Base-by-base conservation (phyloP, 2,888 invertebrate genomes). In the Tenthredo amoena region DNA sequence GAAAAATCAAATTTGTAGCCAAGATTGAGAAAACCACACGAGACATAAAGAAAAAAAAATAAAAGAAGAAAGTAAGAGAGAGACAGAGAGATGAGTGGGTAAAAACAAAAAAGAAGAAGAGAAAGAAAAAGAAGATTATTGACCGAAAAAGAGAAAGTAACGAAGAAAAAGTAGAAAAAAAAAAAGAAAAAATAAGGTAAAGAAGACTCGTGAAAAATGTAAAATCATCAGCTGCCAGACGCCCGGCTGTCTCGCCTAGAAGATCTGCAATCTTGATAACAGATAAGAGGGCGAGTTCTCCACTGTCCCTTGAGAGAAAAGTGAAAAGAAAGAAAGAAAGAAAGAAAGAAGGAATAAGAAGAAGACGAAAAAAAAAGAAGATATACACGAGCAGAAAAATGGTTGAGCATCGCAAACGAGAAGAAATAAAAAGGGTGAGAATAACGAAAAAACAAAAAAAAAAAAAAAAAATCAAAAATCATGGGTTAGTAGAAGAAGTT, bases 181-280 rank as follows among this genome's bases (percentile, higher is more conserved):
- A 34, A 71, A 10, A 74, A 43, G 50, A 50, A 15, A 9, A 76
- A 26, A 26, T 26, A 26, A 15, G 47, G 26, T 10, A 50, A 40
- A n/a, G 26, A 18, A 31, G 58, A 37, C 62, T 81, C 62, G 81
- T 81, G 81, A 81, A 81, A 81, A 81, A 81, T 81, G 81, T 81
- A 65, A 40, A 81, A 81, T 81, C 62, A 81, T 81, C 81, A 65
- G 81, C 62, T 62, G 26, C 77, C 62, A 81, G 81, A 81, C 58
- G 37, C 62, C 40, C 40, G 81, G 58, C 26, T 26, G 58, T 81
- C 40, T 62, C 81, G 81, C n/a, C 40, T 77, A 77, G 62, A 81
- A 81, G 81, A 81, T 83, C 68, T 83, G 68, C 68, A 83, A 83
- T 68, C 68, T 83, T 68, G 83, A 83, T 83, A 83, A 83, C 83